Percentiles rank a stretch among this genome's conserved stretches.
Evolutionary conservation across 2,888 invertebrate species (phyloP).

Genomic region (Hirtodrosophila trivittata): DNA sequence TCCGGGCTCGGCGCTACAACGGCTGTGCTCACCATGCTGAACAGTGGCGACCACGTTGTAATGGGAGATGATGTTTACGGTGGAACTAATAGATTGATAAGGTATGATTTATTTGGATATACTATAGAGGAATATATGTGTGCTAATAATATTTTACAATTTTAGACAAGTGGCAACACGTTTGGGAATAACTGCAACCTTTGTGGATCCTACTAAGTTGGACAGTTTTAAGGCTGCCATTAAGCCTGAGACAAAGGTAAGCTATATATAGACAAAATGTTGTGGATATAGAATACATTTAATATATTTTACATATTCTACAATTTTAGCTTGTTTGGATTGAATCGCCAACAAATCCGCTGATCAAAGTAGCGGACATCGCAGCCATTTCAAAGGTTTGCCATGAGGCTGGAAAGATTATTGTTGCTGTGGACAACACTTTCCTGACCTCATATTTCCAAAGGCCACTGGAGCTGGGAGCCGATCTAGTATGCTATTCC

Average conservation of each 20-base stretch:
- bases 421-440: slow-evolving; percentile 96
- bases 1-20: slow-evolving; percentile 96
- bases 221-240: slow-evolving; percentile 88
- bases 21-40: slow-evolving; percentile 89
- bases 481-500: slow-evolving; percentile 95
- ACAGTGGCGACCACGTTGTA: slow-evolving; percentile 94
- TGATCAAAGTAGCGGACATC: slow-evolving; percentile 95
- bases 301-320: no score
- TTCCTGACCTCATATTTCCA: slow-evolving; percentile 96
- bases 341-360: slow-evolving; percentile 98
- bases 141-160: slow-evolving; percentile 63
- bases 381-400: slow-evolving; percentile 87
- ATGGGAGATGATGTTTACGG: slow-evolving; percentile 97
- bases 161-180: slow-evolving; percentile 87
- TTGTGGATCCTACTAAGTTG: slow-evolving; percentile 90
- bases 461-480: slow-evolving; percentile 94
- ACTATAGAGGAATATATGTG: neutral
- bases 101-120: slow-evolving; percentile 81
- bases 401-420: slow-evolving; percentile 85
- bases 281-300: neutral
- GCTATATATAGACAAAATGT: neutral
- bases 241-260: slow-evolving; percentile 93
- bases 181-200: slow-evolving; percentile 90
- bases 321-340: slow-evolving; percentile 91
- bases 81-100: slow-evolving; percentile 92